Conservation (phyloP, 2,888 invertebrate species). For the Chouioia cunea region DNA sequence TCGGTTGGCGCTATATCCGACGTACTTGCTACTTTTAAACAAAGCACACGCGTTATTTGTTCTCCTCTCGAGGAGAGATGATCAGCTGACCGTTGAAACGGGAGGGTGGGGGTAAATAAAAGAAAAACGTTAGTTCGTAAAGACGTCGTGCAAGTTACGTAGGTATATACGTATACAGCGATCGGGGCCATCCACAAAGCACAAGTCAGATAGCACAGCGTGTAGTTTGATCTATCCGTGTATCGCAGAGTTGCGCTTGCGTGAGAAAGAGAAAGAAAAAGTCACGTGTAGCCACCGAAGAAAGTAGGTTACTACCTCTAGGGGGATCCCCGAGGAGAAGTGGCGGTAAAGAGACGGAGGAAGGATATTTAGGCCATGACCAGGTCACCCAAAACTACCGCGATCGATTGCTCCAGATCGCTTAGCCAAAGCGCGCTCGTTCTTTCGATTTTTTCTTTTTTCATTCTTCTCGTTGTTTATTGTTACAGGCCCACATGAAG, state of each 20-base stretch:
- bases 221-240: not conserved
- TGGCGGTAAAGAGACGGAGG: no score
- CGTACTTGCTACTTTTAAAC: no score
- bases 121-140: no score
- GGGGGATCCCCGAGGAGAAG: slow-evolving; percentile 40
- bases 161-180: no score
- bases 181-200: no score
- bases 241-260: not conserved
- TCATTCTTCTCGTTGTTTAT: slow-evolving; percentile 54
- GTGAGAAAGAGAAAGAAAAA: not conserved
- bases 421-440: not conserved
- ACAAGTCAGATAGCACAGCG: no score
- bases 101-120: no score
- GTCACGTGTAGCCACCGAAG: slow-evolving; percentile 19
- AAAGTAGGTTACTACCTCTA: slow-evolving; percentile 38
- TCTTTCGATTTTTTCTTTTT: not conserved
- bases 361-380: slow-evolving; percentile 66
- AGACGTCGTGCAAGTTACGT: no score
- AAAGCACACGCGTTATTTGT: no score
- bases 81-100: no score
- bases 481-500: slow-evolving; percentile 97
- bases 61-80: no score
- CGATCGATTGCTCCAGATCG: slow-evolving; percentile 33
- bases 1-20: no score
- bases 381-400: slow-evolving; percentile 54